A percentile compares a stretch with the other conserved stretches of the same genome.
Evolutionary conservation across 2,797 vertebrate species (phyloP).

Genomic region (Oreochromis grahami): DNA sequence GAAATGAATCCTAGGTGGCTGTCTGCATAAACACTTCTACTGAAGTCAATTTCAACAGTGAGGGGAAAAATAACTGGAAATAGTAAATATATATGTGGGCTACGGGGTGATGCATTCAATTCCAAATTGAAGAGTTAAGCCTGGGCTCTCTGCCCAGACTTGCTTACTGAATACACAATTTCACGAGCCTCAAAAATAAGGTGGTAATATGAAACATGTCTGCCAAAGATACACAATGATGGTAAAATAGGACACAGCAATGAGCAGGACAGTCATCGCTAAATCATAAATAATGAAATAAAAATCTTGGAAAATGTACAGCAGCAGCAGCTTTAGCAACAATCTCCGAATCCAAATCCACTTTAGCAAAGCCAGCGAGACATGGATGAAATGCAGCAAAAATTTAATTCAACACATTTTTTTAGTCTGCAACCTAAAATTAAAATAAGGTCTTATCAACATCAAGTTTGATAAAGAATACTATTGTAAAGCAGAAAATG

Average conservation of each 20-base stretch:
- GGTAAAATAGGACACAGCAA: conserved; percentile 21
- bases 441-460: not conserved
- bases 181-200: conserved; percentile 35
- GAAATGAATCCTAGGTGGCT: conserved; percentile 22
- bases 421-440: not conserved
- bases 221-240: conserved; percentile 34
- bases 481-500: not conserved
- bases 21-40: conserved; percentile 30
- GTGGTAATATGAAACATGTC: conserved; percentile 29
- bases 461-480: not conserved
- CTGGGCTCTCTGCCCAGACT: conserved; percentile 52
- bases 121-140: conserved; percentile 28
- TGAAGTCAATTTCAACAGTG: conserved; percentile 26
- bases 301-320: not conserved
- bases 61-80: conserved; percentile 11
- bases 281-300: not conserved
- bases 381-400: not conserved
- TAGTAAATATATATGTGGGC: conserved; percentile 14
- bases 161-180: conserved; percentile 35
- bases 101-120: conserved; percentile 21
- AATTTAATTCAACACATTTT: not conserved
- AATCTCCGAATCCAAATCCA: not conserved
- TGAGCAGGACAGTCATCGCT: not conserved
- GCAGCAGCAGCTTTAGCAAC: not conserved
- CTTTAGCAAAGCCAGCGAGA: not conserved